Conservation (phyloP, 2,797 vertebrate species). For the Apodemus agrarius region DNA sequence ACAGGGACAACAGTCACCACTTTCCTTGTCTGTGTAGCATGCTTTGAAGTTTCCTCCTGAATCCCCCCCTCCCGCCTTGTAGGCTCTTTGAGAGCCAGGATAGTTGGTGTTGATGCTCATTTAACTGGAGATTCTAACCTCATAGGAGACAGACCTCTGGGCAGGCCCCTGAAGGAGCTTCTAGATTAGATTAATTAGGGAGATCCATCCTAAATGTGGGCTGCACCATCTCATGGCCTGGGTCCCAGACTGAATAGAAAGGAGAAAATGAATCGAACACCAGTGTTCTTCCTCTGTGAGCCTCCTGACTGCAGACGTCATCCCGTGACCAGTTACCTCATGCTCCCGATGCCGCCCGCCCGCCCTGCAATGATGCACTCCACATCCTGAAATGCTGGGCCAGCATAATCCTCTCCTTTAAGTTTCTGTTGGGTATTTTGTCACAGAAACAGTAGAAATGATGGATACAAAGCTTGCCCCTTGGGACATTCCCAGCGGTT, state of each 20-base stretch:
- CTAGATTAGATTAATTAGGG: not conserved
- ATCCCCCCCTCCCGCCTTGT: accelerated
- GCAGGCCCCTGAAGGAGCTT: not conserved
- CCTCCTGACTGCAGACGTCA: not conserved
- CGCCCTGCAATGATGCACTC: no score
- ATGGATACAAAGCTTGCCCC: not conserved
- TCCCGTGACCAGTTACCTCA: not conserved
- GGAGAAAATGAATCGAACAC: not conserved
- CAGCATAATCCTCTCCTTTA: not conserved
- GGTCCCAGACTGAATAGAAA: not conserved
- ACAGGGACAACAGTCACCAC: not conserved
- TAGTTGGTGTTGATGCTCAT: not conserved
- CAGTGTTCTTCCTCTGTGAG: not conserved
- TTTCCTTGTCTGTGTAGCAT: not conserved
- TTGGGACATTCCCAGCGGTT: not conserved
- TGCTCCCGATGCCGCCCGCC: not conserved
- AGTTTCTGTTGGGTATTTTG: not conserved
- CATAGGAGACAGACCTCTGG: not conserved
- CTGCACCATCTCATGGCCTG: not conserved
- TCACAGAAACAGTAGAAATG: not conserved
- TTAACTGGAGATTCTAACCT: not conserved
- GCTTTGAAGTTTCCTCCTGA: not conserved
- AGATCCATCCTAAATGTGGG: not conserved
- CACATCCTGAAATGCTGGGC: not conserved
- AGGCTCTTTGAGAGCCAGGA: not conserved